phyloP scores from a whole-genome alignment of 2,888 invertebrate species.

The Dyspetes luteomarginatus region DNA sequence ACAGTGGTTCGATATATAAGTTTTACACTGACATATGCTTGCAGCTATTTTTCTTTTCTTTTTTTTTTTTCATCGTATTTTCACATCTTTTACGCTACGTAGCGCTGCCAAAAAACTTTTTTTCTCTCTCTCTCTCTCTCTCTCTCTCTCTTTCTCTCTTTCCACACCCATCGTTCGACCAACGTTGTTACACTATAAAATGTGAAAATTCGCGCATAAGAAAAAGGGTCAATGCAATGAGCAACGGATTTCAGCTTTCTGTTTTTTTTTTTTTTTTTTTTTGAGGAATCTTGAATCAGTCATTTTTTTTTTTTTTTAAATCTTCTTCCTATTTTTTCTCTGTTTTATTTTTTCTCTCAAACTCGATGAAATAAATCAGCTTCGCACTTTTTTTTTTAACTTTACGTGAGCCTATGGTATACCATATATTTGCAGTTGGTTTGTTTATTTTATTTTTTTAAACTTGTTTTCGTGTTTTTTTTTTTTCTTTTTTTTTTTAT shows the following conservation, averaged over 20 bases:
- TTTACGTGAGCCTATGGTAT: slow-evolving; percentile 49
- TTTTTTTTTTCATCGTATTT: slow-evolving; percentile 48
- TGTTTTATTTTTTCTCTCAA: slow-evolving; percentile 48
- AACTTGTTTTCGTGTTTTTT: slow-evolving; percentile 32
- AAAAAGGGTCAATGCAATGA: slow-evolving; percentile 72
- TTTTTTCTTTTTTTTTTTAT: slow-evolving; percentile 60
- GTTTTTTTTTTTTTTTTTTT: slow-evolving; percentile 46
- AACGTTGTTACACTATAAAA: slow-evolving; percentile 68
- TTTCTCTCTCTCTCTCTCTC: slow-evolving; percentile 12
- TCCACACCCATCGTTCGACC: slow-evolving; percentile 19
- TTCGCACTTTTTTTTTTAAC: slow-evolving; percentile 51
- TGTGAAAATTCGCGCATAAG: slow-evolving; percentile 73
- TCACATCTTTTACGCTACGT: slow-evolving; percentile 37
- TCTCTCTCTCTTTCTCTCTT: slow-evolving; percentile 1
- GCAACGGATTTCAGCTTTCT: slow-evolving; percentile 70
- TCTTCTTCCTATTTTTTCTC: slow-evolving; percentile 25
- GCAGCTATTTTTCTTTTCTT: slow-evolving; percentile 61
- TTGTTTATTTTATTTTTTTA: slow-evolving; percentile 47
- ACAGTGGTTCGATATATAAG: slow-evolving; percentile 73
- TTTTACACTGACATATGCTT: slow-evolving; percentile 68
- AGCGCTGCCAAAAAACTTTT: slow-evolving; percentile 6
- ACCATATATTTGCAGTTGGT: slow-evolving; percentile 66
- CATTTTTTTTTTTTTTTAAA: slow-evolving; percentile 54
- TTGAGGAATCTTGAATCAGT: slow-evolving; percentile 63
- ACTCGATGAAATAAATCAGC: slow-evolving; percentile 51